Evolutionary conservation across 2,797 vertebrate genomes (phyloP).

Genomic region (Catostomus latipinnis): DNA sequence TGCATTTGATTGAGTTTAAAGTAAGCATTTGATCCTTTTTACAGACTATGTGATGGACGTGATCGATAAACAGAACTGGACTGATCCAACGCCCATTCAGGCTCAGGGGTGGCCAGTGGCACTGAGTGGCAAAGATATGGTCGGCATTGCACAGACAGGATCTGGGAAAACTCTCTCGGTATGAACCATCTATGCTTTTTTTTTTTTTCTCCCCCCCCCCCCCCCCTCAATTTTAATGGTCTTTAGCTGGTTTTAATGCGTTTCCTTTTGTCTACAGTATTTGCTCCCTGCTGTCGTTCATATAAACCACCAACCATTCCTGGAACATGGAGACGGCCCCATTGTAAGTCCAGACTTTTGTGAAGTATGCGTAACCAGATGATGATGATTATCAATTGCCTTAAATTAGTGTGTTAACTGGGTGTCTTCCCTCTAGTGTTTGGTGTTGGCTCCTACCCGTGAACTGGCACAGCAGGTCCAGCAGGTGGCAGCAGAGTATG

Average conservation of each 20-base stretch:
- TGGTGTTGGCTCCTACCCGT: constrained; percentile 94
- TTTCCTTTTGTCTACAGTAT: constrained; percentile 77
- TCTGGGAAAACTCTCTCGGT: constrained; percentile 97
- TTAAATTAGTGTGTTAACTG: not conserved
- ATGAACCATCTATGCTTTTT: constrained; percentile 61
- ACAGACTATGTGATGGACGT: constrained; percentile 97
- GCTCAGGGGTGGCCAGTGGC: constrained; percentile 97
- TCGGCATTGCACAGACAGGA: constrained; percentile 97
- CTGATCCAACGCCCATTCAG: constrained; percentile 96
- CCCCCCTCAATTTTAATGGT: not conserved
- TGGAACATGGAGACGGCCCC: constrained; percentile 95
- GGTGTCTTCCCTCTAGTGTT: constrained; percentile 75
- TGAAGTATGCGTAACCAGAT: too few relatives aligned
- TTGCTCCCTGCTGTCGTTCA: constrained; percentile 96
- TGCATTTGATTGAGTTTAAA: too few relatives aligned
- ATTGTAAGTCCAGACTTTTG: constrained; percentile 85
- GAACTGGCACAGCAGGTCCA: constrained; percentile 98
- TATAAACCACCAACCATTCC: constrained; percentile 97
- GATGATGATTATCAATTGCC: too few relatives aligned
- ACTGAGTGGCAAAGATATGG: constrained; percentile 95
- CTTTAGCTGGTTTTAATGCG: not conserved
- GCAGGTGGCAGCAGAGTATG: constrained; percentile 95
- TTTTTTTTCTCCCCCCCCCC: too few relatives aligned
- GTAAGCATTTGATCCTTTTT: too few relatives aligned
- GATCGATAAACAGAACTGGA: constrained; percentile 91